Evolutionary conservation across 1,140 invertebrate genomes (phyloP), one percentile per base, ranked within the genome.

Genomic region (Dendroctonus valens): DNA sequence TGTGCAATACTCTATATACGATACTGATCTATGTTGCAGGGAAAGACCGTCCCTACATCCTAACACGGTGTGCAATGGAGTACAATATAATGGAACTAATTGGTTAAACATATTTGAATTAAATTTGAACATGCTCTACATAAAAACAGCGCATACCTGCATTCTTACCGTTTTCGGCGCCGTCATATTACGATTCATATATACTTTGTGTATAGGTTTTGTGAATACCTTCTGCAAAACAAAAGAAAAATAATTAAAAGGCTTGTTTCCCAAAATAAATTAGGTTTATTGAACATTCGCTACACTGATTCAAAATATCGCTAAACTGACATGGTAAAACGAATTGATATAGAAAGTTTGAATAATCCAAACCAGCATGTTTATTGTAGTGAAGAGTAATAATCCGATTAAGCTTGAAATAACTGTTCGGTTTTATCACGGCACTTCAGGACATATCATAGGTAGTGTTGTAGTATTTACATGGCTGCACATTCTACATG

Each of bases 151-250:
- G 59, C 67, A 6, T 65, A 64, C 60, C 57, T 64, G 67, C 39
- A 68, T 59, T 51, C 66, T 68, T 55, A 68, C 59, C 37, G 55
- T 58, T 62, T 71, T 73, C 66, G 57, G 54, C 26, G 60, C 52
- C 38, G 62, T 44, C 15, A 48, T 26, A 37, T 53, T 40, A 58
- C 73, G 67, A 65, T 72, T 72, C 58, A 73, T 48, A 39, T 69
- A 72, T 15, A 74, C 68, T 53, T 74, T 74, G 57, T 70, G 69
- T 50, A 68, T 15, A 44, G 73, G 73, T 72, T 74, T 74, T 26
- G 70, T 46, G 65, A 73, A 44, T 54, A 73, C 57, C 48, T 70
- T 70, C 67, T 72, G 67, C 41, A 68, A 73, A 62, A 46, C 59
- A 62, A 69, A 58, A 55, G 9, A 12, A 48, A 11, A 48, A 11